A percentile compares a stretch with the other conserved stretches of the same genome.
phyloP scores from a whole-genome alignment of 2,797 vertebrate species.

The Poeciliopsis turneri region DNA sequence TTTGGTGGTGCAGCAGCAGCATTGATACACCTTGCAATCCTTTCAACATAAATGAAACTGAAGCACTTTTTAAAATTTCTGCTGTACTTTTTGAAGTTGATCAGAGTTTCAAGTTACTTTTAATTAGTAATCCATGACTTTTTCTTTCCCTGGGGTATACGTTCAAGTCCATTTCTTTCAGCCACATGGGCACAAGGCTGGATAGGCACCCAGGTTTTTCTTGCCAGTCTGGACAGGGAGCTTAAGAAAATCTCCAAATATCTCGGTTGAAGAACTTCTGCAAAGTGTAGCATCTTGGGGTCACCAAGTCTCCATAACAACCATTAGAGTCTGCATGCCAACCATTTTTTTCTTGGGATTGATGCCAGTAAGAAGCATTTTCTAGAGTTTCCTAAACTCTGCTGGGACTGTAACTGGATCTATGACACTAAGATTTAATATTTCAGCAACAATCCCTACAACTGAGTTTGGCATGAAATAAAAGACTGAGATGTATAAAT shows the following conservation, averaged over 20 bases:
- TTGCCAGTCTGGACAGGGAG: not conserved
- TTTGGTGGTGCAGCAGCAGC: not conserved
- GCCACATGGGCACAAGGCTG: not conserved
- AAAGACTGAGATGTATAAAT: not conserved
- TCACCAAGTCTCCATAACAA: conserved; percentile 4
- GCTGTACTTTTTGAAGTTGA: not conserved
- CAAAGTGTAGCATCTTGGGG: not conserved
- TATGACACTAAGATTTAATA: not conserved
- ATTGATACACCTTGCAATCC: not conserved
- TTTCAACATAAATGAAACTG: not conserved
- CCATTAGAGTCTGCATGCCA: not conserved
- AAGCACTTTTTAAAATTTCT: not conserved
- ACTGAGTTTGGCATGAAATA: not conserved
- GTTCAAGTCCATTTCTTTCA: not conserved
- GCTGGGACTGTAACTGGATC: not conserved
- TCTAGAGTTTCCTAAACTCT: not conserved
- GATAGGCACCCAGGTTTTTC: not conserved
- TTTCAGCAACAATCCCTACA: not conserved
- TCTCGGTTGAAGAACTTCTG: not conserved
- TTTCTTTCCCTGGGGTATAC: not conserved
- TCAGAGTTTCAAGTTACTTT: not conserved
- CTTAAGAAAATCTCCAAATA: not conserved
- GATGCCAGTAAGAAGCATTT: not conserved
- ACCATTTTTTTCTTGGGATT: not conserved
- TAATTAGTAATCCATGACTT: not conserved